phyloP scores from a whole-genome alignment of 2,888 invertebrate species.

The Muschampia staudingeri region DNA sequence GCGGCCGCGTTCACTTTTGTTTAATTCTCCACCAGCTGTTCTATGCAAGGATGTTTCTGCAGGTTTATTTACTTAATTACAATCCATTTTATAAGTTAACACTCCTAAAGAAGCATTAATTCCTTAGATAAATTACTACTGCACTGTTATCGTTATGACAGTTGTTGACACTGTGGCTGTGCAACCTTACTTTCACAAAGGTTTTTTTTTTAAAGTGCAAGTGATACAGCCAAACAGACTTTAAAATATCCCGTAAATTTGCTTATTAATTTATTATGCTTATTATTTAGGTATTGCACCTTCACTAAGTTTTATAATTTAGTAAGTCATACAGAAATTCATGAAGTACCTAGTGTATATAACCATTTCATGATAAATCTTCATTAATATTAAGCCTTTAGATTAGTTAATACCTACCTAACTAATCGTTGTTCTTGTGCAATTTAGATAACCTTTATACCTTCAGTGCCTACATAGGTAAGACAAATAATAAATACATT shows the following conservation, averaged over 20 bases:
- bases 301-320: no score
- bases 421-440: no score
- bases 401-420: no score
- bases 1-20: constrained; percentile 82
- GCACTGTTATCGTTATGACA: background rate
- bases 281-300: no score
- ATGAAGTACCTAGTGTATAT: no score
- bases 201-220: background rate
- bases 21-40: constrained; percentile 85
- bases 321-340: no score
- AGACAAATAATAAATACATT: background rate
- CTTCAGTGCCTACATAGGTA: background rate
- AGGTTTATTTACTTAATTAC: constrained; percentile 72
- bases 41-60: constrained; percentile 74
- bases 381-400: no score
- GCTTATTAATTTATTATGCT: no score
- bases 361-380: no score
- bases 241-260: background rate
- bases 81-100: constrained; percentile 27
- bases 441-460: no score
- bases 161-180: background rate
- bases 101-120: constrained; percentile 23
- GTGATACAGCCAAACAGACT: background rate
- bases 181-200: background rate
- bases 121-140: background rate